Conservation (phyloP, 1,140 invertebrate genomes). For the Popillia japonica region DNA sequence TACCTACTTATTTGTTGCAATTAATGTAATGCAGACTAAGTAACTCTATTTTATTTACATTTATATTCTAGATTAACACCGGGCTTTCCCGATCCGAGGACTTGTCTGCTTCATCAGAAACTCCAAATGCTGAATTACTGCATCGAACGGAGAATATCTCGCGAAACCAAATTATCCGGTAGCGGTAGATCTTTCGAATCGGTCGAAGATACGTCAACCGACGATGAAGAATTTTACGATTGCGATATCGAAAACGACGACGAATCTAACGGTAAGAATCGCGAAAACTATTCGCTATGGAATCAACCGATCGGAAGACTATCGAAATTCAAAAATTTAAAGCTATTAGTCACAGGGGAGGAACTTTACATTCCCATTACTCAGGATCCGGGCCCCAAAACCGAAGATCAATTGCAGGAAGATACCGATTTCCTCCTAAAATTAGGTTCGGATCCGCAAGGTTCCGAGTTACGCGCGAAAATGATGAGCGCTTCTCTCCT, state of each 20-base stretch:
- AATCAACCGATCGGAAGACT: constrained; percentile 78
- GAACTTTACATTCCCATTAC: constrained; percentile 88
- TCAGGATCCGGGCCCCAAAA: constrained; percentile 95
- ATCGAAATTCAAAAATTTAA: constrained; percentile 72
- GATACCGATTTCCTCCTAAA: constrained; percentile 90
- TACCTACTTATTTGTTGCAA: not conserved
- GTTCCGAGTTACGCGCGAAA: constrained; percentile 83
- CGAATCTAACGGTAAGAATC: constrained; percentile 55
- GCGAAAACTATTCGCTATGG: constrained; percentile 66
- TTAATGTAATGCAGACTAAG: too few relatives aligned
- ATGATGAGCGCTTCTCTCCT: constrained; percentile 95
- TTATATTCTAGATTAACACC: constrained; percentile 71
- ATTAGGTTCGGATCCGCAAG: constrained; percentile 84
- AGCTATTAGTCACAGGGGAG: constrained; percentile 74
- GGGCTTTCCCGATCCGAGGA: constrained; percentile 83
- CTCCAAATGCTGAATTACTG: constrained; percentile 97
- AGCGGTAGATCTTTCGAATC: constrained; percentile 46
- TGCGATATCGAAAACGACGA: constrained; percentile 68
- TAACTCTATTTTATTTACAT: too few relatives aligned
- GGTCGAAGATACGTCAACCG: constrained; percentile 56
- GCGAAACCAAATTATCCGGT: constrained; percentile 59
- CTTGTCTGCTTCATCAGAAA: constrained; percentile 94
- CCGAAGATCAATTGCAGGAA: constrained; percentile 95
- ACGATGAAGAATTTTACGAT: constrained; percentile 85
- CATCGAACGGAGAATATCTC: constrained; percentile 77